Conservation (phyloP, 2,113 vertebrate genomes). For the Synchiropus splendidus region DNA sequence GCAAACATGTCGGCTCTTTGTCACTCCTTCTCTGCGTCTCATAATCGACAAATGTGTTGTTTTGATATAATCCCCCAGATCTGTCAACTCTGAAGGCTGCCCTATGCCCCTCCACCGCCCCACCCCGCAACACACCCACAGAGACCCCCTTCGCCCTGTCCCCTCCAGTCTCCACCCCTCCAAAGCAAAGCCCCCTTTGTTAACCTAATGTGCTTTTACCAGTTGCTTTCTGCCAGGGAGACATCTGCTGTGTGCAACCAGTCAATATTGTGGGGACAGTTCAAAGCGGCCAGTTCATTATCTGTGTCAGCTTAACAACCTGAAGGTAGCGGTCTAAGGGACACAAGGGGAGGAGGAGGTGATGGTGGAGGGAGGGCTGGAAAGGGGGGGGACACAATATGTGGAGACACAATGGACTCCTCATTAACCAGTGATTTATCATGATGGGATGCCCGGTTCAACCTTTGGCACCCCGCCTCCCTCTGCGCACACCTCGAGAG, state of each 20-base stretch:
- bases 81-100: slow-evolving; percentile 58
- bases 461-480: slow-evolving; percentile 78
- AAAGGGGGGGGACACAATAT: slow-evolving; percentile 63
- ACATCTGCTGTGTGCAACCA: slow-evolving; percentile 94
- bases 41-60: slow-evolving; percentile 50
- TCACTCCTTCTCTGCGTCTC: slow-evolving; percentile 22
- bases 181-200: slow-evolving; percentile 68
- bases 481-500: slow-evolving; percentile 51
- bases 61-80: slow-evolving; percentile 60
- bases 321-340: slow-evolving; percentile 88
- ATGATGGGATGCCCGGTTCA: slow-evolving; percentile 96
- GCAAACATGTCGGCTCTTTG: slow-evolving; percentile 25
- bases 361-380: slow-evolving; percentile 12
- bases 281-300: slow-evolving; percentile 93
- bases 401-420: slow-evolving; percentile 77
- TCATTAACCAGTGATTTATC: slow-evolving; percentile 99
- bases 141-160: slow-evolving; percentile 48
- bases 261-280: slow-evolving; percentile 95
- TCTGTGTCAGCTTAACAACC: slow-evolving; percentile 96
- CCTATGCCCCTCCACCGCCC: slow-evolving; percentile 31
- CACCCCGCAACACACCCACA: slow-evolving; percentile 48
- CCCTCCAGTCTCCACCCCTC: slow-evolving; percentile 44
- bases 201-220: slow-evolving; percentile 76
- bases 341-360: slow-evolving; percentile 68
- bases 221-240: slow-evolving; percentile 73